Conservation (phyloP, 2,888 invertebrate species). For the Meiosimyza platycephala region DNA sequence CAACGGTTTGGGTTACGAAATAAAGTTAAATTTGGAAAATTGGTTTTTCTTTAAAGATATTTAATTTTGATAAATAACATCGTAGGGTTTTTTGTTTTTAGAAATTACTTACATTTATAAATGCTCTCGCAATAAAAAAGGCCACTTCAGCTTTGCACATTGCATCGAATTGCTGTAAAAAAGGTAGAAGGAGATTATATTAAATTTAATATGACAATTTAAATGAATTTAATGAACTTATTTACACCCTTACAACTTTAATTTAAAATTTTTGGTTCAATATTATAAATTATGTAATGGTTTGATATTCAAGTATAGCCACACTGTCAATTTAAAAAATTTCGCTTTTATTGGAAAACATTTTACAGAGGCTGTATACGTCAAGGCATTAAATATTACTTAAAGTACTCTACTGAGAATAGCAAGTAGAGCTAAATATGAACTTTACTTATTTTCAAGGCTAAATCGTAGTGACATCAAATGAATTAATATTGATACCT, state of each 20-base stretch:
- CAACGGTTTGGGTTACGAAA: background rate
- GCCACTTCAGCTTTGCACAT: conserved; percentile 83
- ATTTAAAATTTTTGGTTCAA: background rate
- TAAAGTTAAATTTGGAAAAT: no score
- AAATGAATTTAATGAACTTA: background rate
- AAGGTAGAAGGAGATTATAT: conserved; percentile 29
- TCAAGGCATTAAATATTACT: no score
- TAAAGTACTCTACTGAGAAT: no score
- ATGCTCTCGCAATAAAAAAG: conserved; percentile 78
- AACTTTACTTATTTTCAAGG: no score
- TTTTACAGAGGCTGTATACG: no score
- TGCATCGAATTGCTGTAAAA: conserved; percentile 78
- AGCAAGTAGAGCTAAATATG: no score
- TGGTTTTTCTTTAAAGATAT: no score
- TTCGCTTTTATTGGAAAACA: no score
- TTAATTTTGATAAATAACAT: background rate
- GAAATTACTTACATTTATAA: conserved; percentile 77
- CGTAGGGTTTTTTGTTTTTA: background rate
- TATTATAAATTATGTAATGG: background rate
- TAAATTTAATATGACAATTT: background rate
- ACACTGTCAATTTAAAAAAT: no score
- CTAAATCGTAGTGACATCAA: no score
- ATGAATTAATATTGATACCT: no score
- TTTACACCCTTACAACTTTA: background rate
- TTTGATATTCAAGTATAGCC: no score